phyloP scores from a whole-genome alignment of 1,140 invertebrate genomes.

The Orchesella cincta region DNA sequence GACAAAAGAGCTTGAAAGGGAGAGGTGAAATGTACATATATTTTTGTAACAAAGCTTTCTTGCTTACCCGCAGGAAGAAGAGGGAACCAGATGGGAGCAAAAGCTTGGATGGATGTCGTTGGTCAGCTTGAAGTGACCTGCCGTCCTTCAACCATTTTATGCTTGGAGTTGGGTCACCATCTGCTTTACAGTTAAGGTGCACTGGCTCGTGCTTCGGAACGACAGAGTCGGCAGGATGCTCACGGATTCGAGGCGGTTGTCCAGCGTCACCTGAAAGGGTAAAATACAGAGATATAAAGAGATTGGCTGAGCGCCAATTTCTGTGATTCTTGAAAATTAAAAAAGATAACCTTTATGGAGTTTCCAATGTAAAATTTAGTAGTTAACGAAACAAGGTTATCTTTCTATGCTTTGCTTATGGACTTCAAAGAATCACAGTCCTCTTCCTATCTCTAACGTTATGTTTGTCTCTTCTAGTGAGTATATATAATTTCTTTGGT shows the following conservation, averaged over 20 bases:
- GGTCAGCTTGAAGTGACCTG: conserved; percentile 70
- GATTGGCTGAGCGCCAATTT: no score
- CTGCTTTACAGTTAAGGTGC: conserved; percentile 61
- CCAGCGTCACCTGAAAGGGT: conserved; percentile 47
- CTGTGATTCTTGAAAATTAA: conserved; percentile 8
- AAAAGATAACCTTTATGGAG: conserved; percentile 11
- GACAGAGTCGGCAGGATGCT: conserved; percentile 60
- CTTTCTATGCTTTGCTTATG: no score
- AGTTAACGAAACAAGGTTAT: no score
- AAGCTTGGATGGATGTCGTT: conserved; percentile 75
- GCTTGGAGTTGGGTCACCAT: conserved; percentile 80
- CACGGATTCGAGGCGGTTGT: conserved; percentile 56
- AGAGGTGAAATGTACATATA: neutral
- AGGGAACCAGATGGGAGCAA: conserved; percentile 87
- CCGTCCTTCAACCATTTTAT: conserved; percentile 92
- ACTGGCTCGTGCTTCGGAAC: conserved; percentile 60
- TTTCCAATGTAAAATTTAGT: no score
- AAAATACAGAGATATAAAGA: conserved; percentile 30
- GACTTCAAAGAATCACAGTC: no score
- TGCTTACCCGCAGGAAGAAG: conserved; percentile 80
- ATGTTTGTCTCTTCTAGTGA: no score
- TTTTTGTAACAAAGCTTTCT: conserved; percentile 21
- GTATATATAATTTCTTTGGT: no score
- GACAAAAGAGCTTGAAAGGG: neutral
- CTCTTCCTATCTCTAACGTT: no score